Evolutionary conservation across 2,888 invertebrate genomes (phyloP), one percentile per base, ranked within the genome.

Genomic region (Polymixis flavicincta): DNA sequence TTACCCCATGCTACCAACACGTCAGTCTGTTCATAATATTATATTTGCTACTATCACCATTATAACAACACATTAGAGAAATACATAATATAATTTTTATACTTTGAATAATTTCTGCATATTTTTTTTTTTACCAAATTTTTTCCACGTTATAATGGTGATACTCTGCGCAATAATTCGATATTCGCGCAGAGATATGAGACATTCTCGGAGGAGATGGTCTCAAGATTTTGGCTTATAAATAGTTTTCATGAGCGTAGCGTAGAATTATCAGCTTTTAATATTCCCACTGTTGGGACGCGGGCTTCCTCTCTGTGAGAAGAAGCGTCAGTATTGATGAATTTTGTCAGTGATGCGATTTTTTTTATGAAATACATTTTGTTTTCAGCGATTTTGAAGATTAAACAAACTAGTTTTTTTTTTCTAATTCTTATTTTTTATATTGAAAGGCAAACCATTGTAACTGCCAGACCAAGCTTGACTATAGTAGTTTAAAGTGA

Each of bases 161-260:
- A 76, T 82, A 52, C 71, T 77, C 79, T 72, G 74, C 70, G 84
- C 80, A 42, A 28, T 79, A 50, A 75, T 25, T 65, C 55, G 52
- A 61, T 63, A 48, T 63, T 61, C 55, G 78, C 65, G 76, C 84
- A 76, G 84, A 71, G 78, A 63, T 37, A 84, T 70, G 82, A 84
- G 87, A 85, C 85, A 84, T 88, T 90, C 86, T 89, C 85, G 85
- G 88, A 87, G 86, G 82, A 78, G 87, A 81, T 73, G 48, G 81
- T 80, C 83, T 87, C 75, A 67, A 72, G 32, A 11, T 25, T 37
- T 60, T 63, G 52, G 48, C 42, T 80, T 55, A 2, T 13, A 59
- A 42, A 5, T 2, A 19, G 19, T 11, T 42, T 74, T 37, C 17
- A 19, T 28, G 19, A 57, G 28, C 5, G 11, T 48, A 32, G 13